Percentiles rank a stretch among this genome's conserved stretches.
These are phyloP conservation scores for Amblyjoppa fuscipennis DNA, from an alignment of 2,888 invertebrate genomes.

Conservation along the genomic window DNA sequence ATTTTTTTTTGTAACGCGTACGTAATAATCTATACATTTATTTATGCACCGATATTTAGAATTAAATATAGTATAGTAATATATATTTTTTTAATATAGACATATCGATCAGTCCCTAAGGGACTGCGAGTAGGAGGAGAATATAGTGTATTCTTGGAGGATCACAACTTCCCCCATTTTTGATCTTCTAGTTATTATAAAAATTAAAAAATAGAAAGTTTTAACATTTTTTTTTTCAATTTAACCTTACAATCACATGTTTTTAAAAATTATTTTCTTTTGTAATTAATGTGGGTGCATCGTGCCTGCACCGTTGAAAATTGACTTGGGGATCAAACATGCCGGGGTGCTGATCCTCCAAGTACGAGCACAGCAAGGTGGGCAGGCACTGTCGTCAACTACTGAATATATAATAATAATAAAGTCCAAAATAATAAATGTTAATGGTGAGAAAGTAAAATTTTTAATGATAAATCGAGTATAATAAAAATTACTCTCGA, in stretches of 20 bases:
- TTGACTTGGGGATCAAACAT: conserved; percentile 77
- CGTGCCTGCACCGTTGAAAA: conserved; percentile 60
- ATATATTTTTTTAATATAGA: conserved; percentile 60
- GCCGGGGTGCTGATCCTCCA: conserved; percentile 80
- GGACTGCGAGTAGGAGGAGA: conserved; percentile 78
- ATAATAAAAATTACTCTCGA: conserved; percentile 50
- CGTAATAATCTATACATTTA: conserved; percentile 72
- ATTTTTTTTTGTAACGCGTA: conserved; percentile 54
- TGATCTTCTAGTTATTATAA: conserved; percentile 8
- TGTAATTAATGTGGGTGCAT: conserved; percentile 38
- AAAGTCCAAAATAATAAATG: conserved; percentile 60
- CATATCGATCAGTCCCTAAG: conserved; percentile 78
- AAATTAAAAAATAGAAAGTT: not conserved
- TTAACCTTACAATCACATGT: not conserved
- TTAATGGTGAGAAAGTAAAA: conserved; percentile 63
- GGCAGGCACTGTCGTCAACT: conserved; percentile 82
- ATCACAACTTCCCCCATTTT: conserved; percentile 72
- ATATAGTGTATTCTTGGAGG: conserved; percentile 79
- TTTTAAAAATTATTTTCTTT: conserved; percentile 16
- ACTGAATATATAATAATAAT: conserved; percentile 75
- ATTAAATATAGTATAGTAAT: conserved; percentile 32
- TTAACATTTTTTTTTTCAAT: not conserved
- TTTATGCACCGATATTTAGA: conserved; percentile 64
- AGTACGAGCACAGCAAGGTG: conserved; percentile 81
- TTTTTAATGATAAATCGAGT: conserved; percentile 68